These are phyloP conservation scores for Megaleporinus macrocephalus DNA, from an alignment of 2,113 vertebrate species.

Conservation along the genomic window DNA sequence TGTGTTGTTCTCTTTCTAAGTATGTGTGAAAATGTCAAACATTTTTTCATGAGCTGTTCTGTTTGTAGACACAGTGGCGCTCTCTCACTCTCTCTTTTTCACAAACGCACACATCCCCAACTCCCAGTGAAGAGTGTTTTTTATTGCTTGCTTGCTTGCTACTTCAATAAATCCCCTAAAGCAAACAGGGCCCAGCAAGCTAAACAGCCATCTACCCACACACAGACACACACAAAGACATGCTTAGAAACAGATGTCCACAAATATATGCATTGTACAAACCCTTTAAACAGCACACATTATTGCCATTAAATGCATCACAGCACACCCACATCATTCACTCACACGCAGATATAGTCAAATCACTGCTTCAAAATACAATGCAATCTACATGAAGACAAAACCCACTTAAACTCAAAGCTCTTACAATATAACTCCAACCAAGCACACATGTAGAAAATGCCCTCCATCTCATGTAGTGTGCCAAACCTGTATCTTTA, in stretches of 20 bases:
- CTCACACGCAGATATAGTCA: neutral
- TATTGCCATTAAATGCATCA: constrained; percentile 1
- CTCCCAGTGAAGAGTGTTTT: constrained; percentile 26
- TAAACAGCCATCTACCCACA: constrained; percentile 15
- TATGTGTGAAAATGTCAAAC: constrained; percentile 30
- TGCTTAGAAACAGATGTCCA: neutral
- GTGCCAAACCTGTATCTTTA: neutral
- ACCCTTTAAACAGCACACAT: neutral
- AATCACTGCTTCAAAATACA: constrained; percentile 2
- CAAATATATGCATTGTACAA: constrained; percentile 1
- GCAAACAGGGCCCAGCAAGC: constrained; percentile 30
- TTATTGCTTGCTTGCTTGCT: constrained; percentile 45
- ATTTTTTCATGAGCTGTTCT: constrained; percentile 32
- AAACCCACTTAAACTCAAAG: neutral
- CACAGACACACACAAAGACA: neutral
- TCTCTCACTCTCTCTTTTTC: neutral
- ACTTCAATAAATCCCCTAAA: constrained; percentile 45
- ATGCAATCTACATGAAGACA: neutral
- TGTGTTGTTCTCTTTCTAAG: constrained; percentile 1
- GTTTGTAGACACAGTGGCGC: constrained; percentile 31
- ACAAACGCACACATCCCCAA: neutral
- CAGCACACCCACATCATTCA: neutral
- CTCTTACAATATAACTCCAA: neutral
- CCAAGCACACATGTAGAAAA: neutral
- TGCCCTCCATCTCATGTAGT: neutral